Percentiles rank a stretch among this genome's conserved stretches.
These are phyloP conservation scores for Lophura nycthemera DNA, from an alignment of 2,113 vertebrate genomes.

Conservation along the genomic window DNA sequence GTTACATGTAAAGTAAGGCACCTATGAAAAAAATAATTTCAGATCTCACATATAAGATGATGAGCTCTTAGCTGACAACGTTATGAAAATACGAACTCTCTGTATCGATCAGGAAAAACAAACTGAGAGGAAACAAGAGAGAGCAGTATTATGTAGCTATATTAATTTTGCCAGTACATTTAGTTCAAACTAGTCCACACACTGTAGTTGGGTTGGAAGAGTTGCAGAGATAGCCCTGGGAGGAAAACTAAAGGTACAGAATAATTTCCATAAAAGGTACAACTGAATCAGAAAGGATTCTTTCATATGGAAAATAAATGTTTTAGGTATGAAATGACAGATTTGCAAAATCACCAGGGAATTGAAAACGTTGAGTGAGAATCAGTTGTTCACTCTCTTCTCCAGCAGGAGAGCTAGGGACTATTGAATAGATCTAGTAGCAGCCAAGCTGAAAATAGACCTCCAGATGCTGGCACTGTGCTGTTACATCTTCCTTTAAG, in stretches of 20 bases:
- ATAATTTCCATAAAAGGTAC: neutral
- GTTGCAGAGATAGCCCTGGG: neutral
- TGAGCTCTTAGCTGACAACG: conserved; percentile 33
- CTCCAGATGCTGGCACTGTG: neutral
- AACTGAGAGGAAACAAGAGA: conserved; percentile 1
- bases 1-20: conserved; percentile 12
- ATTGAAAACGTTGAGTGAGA: neutral
- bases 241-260: neutral
- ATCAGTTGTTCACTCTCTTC: neutral
- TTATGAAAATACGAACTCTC: conserved; percentile 32
- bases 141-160: neutral
- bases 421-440: neutral
- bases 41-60: neutral
- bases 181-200: neutral
- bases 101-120: conserved; percentile 13
- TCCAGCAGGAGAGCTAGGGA: neutral
- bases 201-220: neutral
- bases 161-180: neutral
- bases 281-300: neutral
- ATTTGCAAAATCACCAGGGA: neutral
- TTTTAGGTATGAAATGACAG: neutral
- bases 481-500: neutral
- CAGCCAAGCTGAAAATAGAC: neutral
- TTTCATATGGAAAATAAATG: neutral
- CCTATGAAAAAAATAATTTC: conserved; percentile 12